phyloP scores from a whole-genome alignment of 1,140 invertebrate genomes.

The Ceratosolen solmsi region DNA sequence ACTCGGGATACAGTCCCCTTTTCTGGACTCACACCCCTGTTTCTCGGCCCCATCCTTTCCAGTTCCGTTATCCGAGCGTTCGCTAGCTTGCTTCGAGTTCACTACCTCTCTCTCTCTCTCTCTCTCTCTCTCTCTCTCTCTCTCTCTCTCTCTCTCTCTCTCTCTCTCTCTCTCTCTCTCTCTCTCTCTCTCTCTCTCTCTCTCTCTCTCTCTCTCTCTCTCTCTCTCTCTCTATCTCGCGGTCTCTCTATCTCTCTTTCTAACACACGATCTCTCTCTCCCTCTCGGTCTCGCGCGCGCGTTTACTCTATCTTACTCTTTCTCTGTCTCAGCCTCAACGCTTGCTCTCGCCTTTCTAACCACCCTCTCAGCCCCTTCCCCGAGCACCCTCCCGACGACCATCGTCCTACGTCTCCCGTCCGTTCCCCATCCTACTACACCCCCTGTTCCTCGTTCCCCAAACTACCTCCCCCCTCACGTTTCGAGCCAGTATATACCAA shows the following conservation, averaged over 20 bases:
- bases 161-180: constrained; percentile 14
- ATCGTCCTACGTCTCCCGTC: constrained; percentile 44
- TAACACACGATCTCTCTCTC: not conserved
- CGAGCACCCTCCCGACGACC: constrained; percentile 27
- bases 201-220: constrained; percentile 52
- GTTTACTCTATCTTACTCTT: not conserved
- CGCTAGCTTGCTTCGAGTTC: constrained; percentile 50
- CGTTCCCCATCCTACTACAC: constrained; percentile 48
- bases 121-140: not conserved
- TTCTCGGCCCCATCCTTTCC: constrained; percentile 59
- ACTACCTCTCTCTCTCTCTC: constrained; percentile 53
- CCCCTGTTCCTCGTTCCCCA: constrained; percentile 56
- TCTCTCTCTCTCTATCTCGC: constrained; percentile 54
- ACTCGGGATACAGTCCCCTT: constrained; percentile 70
- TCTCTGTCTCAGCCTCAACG: constrained; percentile 26
- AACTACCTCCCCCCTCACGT: constrained; percentile 22
- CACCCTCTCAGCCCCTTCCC: constrained; percentile 41
- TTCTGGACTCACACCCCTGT: constrained; percentile 70
- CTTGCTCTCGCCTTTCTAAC: constrained; percentile 53
- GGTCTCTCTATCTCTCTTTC: constrained; percentile 31
- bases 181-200: not conserved
- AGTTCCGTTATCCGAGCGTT: constrained; percentile 55
- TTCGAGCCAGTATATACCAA: constrained; percentile 53
- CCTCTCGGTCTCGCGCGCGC: constrained; percentile 9
- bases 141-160: constrained; percentile 12